Conservation (phyloP, 64 coral and sea anemone genomes). For the Cladopsammia gracilis region DNA sequence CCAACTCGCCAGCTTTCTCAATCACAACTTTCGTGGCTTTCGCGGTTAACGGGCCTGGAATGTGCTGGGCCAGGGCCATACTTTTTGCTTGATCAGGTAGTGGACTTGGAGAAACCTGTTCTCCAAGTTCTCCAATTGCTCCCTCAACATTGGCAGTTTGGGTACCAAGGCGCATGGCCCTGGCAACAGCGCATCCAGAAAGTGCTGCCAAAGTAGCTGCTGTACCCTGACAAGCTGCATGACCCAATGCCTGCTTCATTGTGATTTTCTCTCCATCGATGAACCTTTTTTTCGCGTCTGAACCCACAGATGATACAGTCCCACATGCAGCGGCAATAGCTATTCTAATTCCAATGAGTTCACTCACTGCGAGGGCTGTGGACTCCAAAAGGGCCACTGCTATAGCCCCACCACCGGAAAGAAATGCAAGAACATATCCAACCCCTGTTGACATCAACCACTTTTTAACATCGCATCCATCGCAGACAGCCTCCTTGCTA, state of each 20-base stretch:
- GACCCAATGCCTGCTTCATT: not conserved
- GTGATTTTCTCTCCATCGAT: constrained; percentile 49
- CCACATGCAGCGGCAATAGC: constrained; percentile 31
- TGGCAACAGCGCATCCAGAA: constrained; percentile 14
- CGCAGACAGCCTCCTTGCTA: constrained; percentile 33
- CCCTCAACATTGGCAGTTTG: not conserved
- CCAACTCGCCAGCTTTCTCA: not conserved
- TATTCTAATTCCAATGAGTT: constrained; percentile 1
- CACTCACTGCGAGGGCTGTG: not conserved
- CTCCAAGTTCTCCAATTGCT: not conserved
- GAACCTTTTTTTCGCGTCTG: constrained; percentile 11
- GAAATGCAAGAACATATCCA: constrained; percentile 21
- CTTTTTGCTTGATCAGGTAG: not conserved
- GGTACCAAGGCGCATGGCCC: not conserved
- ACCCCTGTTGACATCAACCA: not conserved
- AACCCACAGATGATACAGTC: not conserved
- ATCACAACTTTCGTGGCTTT: constrained; percentile 12
- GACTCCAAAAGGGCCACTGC: constrained; percentile 15
- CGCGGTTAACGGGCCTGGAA: constrained; percentile 1
- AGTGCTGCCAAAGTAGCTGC: not conserved
- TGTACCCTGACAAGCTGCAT: not conserved
- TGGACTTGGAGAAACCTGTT: no score
- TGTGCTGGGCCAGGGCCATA: not conserved
- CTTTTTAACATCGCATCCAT: constrained; percentile 23
- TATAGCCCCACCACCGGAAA: constrained; percentile 35